Evolutionary conservation across 1,140 invertebrate species (phyloP), one percentile per base, ranked within the genome.

Genomic region (Drosophila grimshawi): DNA sequence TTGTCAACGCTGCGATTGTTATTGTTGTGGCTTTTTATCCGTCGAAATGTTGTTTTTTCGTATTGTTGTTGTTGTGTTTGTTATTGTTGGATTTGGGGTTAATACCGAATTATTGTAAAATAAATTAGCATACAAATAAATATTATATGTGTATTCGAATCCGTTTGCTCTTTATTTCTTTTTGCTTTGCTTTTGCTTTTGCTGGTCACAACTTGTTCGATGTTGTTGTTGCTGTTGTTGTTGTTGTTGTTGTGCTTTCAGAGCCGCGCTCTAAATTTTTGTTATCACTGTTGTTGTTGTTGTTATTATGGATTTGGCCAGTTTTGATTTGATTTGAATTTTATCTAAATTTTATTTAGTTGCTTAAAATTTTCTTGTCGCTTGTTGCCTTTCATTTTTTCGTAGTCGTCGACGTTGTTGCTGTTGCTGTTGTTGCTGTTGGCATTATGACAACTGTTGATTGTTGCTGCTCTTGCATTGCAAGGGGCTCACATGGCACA

Each of bases 91-190:
- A 29, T 66, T 74, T 78, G 79, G 80, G 82, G 80, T 88, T 86
- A 88, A 88, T 88, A 77, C 76, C 76, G 88, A 86, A 69, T 88
- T 74, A 80, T 88, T 82, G 79, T 86, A 79, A 82, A 79, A 82
- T 82, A 70, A 82, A 86, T 86, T 82, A 77, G 72, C 80, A 88
- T 88, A 74, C 51, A 76, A 79, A 88, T 82, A 80, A 83, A 83
- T 83, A 88, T 65, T 82, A 56, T 78, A 66, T 59, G n/a, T 10
- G 39, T 41, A 41, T 3, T 59, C 39, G 52, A 71, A 65, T 53
- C 39, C 61, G 63, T 74, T 81, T 53, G 78, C 37, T 33, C 39
- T 70, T 6, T 53, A 27, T 45, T 33, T 37, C 32, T 49, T 60
- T 48, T 48, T 27, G 43, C 27, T 55, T 53, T 33, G 4, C 37